Conservation (phyloP, 2,797 vertebrate species). For the Coendou prehensilis region DNA sequence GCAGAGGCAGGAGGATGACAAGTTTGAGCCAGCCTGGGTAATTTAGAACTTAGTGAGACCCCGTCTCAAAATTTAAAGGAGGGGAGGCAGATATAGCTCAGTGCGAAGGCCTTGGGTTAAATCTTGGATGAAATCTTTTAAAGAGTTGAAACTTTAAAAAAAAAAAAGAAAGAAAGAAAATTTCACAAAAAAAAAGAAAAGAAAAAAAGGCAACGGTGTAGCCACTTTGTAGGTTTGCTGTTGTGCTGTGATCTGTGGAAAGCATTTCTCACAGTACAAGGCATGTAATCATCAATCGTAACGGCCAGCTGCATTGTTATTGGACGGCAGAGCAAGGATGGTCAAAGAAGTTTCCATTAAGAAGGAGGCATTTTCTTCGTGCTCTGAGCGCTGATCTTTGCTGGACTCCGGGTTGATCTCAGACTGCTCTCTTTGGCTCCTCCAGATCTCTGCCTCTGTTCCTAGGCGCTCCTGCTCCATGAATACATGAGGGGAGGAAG, state of each 20-base stretch:
- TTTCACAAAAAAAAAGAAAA: too few species aligned
- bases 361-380: background rate
- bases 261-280: background rate
- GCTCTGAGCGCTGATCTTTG: background rate
- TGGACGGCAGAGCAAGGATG: background rate
- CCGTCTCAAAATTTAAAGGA: background rate
- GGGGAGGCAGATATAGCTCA: background rate
- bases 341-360: background rate
- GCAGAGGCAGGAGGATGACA: background rate
- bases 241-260: background rate
- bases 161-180: background rate
- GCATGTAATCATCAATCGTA: fast-evolving
- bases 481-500: background rate
- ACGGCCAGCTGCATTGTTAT: background rate
- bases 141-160: too few species aligned
- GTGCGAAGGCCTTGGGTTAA: background rate
- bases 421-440: background rate
- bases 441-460: background rate
- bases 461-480: background rate
- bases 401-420: background rate
- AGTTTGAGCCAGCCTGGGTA: background rate
- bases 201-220: background rate
- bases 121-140: too few species aligned
- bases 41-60: background rate
- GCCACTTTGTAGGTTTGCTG: background rate